phyloP scores from a whole-genome alignment of 2,888 invertebrate genomes.

The Ichneumoninae sp. region DNA sequence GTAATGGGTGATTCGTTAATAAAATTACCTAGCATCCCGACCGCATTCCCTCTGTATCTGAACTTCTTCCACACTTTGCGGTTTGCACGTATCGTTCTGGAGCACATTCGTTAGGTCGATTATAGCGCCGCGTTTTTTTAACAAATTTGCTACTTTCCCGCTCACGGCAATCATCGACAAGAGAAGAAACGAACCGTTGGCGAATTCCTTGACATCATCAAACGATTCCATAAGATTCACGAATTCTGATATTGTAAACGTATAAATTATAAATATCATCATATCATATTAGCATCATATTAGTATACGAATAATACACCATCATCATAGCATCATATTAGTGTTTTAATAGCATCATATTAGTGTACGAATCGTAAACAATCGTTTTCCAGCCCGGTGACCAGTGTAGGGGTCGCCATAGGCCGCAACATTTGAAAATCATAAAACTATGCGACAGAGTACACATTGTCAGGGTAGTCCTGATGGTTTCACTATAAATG shows the following conservation, averaged over 20 bases:
- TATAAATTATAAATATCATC: slow-evolving; percentile 44
- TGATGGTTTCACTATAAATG: not conserved
- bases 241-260: slow-evolving; percentile 55
- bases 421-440: slow-evolving; percentile 51
- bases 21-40: slow-evolving; percentile 46
- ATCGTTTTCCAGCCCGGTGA: slow-evolving; percentile 42
- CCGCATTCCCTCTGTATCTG: slow-evolving; percentile 46
- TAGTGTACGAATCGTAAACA: slow-evolving; percentile 62
- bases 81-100: slow-evolving; percentile 27
- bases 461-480: slow-evolving; percentile 28
- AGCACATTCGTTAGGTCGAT: slow-evolving; percentile 49
- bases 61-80: slow-evolving; percentile 33
- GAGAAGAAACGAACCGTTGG: slow-evolving; percentile 67
- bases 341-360: no score
- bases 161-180: slow-evolving; percentile 55
- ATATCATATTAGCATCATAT: no score
- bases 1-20: not conserved
- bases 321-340: no score
- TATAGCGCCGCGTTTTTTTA: slow-evolving; percentile 53
- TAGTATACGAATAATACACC: no score
- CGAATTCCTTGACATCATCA: slow-evolving; percentile 61
- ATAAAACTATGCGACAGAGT: slow-evolving; percentile 56
- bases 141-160: slow-evolving; percentile 66
- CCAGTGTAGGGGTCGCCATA: slow-evolving; percentile 64
- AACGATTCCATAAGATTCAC: slow-evolving; percentile 62